These are phyloP conservation scores for Crotophaga sulcirostris DNA, from an alignment of 2,113 vertebrate species.

Conservation along the genomic window DNA sequence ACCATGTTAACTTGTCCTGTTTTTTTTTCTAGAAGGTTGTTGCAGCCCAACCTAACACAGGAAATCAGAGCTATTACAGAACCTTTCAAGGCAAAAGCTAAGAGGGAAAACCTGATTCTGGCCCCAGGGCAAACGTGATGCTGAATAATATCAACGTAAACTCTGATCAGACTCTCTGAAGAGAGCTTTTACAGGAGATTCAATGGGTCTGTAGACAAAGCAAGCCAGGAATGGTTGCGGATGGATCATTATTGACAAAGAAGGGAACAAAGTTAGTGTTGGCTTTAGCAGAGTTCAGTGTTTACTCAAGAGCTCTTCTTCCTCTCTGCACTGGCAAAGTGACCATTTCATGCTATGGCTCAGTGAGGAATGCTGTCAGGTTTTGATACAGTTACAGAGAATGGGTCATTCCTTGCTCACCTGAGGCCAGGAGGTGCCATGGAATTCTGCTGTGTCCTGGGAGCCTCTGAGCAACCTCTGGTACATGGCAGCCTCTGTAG, in stretches of 20 bases:
- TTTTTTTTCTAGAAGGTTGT: neutral
- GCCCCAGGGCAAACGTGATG: neutral
- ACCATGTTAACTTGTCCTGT: neutral
- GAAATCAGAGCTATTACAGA: neutral
- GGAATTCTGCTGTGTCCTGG: neutral
- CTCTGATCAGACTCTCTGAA: neutral
- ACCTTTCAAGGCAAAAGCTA: neutral
- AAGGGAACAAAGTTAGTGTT: neutral
- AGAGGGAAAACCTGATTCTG: slow-evolving; percentile 5
- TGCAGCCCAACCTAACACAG: neutral
- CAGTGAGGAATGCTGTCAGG: neutral
- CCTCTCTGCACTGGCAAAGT: neutral
- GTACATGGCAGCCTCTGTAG: neutral
- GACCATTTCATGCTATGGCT: neutral
- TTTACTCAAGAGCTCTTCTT: neutral
- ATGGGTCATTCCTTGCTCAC: neutral
- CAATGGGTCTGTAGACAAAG: neutral
- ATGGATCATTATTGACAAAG: neutral
- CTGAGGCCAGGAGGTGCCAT: neutral
- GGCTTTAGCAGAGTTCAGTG: neutral
- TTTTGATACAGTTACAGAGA: neutral
- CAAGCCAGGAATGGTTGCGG: neutral
- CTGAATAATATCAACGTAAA: neutral
- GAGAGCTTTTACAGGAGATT: neutral
- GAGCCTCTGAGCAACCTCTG: neutral